Evolutionary conservation across 37 sponge, comb jelly and placozoan species (phyloP).

Genomic region (Dysidea cf. avara): DNA sequence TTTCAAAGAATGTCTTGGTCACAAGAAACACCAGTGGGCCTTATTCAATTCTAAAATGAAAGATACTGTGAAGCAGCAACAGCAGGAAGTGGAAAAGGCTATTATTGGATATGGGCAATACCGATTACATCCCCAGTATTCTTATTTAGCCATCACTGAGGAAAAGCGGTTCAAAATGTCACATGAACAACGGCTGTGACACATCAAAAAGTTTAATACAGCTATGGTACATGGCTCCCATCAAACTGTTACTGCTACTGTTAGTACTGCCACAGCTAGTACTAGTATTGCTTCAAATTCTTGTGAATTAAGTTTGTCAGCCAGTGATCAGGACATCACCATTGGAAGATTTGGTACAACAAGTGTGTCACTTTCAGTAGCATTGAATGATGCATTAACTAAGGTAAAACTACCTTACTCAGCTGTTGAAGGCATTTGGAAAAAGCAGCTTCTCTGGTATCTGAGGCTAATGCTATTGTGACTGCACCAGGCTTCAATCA

Average conservation of each 20-base stretch:
- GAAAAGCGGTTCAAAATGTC: constrained; percentile 15
- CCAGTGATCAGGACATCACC: no score
- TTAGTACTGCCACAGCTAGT: no score
- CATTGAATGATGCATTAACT: background rate
- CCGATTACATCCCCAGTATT: background rate
- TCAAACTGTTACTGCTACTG: no score
- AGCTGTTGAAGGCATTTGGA: constrained; percentile 15
- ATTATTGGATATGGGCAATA: constrained; percentile 2
- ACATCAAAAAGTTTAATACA: no score
- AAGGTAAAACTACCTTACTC: constrained; percentile 2
- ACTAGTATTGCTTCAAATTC: no score
- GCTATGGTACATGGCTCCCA: no score
- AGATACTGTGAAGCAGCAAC: background rate
- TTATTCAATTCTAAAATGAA: background rate
- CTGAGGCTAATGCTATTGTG: background rate
- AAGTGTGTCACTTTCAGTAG: no score
- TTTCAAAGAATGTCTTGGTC: background rate
- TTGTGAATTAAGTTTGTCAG: no score
- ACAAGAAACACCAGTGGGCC: constrained; percentile 3
- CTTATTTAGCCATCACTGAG: background rate
- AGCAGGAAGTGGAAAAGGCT: constrained; percentile 4
- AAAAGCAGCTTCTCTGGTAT: constrained; percentile 4
- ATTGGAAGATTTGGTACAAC: no score
- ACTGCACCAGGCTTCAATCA: constrained; percentile 16
- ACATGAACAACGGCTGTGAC: no score